Evolutionary conservation across 2,797 vertebrate species (phyloP).

Genomic region (Gila robusta): DNA sequence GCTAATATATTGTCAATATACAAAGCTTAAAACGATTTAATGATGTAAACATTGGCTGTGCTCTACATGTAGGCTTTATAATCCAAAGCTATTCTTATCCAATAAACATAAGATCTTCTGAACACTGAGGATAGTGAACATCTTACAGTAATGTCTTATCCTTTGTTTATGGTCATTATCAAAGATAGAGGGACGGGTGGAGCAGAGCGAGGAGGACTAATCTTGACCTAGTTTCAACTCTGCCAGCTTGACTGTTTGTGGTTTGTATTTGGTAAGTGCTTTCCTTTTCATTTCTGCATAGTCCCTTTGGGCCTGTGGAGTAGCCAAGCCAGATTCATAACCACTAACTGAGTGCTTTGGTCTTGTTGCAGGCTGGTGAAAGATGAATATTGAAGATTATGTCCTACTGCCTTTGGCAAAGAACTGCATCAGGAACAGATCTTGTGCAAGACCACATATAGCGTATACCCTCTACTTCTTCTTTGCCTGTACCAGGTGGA

Average conservation of each 20-base stretch:
- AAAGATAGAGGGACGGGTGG: conserved; percentile 29
- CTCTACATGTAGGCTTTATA: not conserved
- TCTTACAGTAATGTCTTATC: not conserved
- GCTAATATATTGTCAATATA: not conserved
- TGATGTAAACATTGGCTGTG: not conserved
- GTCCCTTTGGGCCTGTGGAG: conserved; percentile 12
- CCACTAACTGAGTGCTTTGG: not conserved
- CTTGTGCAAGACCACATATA: not conserved
- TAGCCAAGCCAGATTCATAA: conserved; percentile 10
- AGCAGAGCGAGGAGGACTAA: conserved; percentile 30
- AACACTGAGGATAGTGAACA: not conserved
- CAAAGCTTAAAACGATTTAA: not conserved
- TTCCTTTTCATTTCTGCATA: conserved; percentile 9
- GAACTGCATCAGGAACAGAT: not conserved
- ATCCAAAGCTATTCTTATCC: not conserved
- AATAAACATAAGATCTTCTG: not conserved
- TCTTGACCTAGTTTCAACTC: conserved; percentile 68
- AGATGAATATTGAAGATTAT: not conserved
- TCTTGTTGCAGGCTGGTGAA: conserved; percentile 12
- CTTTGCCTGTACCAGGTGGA: conserved; percentile 5
- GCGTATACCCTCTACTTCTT: not conserved
- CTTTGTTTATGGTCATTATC: conserved; percentile 6
- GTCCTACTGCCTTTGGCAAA: not conserved
- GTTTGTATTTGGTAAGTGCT: conserved; percentile 59
- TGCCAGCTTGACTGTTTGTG: conserved; percentile 64